phyloP scores from a whole-genome alignment of 2,888 invertebrate genomes.

The Eilema griseolum region DNA sequence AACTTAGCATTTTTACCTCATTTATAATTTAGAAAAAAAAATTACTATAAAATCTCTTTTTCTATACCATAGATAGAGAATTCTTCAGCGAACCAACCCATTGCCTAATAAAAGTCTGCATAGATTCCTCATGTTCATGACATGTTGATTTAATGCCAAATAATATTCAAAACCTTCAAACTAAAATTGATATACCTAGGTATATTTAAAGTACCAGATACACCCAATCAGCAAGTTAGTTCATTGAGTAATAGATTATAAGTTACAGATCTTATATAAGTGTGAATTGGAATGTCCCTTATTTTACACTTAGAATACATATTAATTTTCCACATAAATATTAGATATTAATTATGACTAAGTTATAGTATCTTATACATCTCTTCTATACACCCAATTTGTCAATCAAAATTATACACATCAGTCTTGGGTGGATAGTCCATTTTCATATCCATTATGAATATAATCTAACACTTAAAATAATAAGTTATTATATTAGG shows the following conservation, averaged over 20 bases:
- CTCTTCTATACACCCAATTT: background rate
- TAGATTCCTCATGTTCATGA: no score
- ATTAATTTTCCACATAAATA: background rate
- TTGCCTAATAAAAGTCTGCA: no score
- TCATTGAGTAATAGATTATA: background rate
- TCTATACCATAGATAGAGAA: no score
- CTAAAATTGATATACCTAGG: no score
- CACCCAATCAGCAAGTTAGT: no score
- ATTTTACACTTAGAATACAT: constrained; percentile 12
- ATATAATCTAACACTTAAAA: constrained; percentile 23
- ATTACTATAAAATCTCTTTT: no score
- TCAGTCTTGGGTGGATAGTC: background rate
- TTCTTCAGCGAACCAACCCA: no score
- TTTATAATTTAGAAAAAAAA: no score
- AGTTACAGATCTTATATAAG: background rate
- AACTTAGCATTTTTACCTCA: no score
- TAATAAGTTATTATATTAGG: constrained; percentile 5
- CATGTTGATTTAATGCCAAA: no score
- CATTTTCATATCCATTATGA: background rate
- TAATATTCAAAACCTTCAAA: no score
- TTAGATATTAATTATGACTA: background rate
- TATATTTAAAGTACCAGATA: no score
- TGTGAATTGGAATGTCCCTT: constrained; percentile 24
- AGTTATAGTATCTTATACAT: background rate
- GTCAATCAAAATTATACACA: background rate